Percentiles rank a stretch among this genome's conserved stretches.
Evolutionary conservation across 1,140 invertebrate species (phyloP).

Genomic region (Cyphomyrmex costatus): DNA sequence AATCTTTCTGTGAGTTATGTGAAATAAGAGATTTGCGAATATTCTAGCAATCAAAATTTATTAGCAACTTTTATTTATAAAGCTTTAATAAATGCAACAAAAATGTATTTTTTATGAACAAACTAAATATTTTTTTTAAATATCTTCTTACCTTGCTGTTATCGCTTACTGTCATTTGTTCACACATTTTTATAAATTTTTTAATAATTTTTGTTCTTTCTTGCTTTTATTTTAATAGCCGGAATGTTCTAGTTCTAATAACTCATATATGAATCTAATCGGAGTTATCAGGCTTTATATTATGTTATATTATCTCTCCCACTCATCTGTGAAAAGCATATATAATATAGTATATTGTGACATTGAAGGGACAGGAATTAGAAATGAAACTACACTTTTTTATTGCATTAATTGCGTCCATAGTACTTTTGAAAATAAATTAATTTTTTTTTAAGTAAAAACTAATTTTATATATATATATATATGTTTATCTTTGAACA

Average conservation of each 20-base stretch:
- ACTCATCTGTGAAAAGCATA: neutral
- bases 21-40: neutral
- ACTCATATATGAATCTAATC: neutral
- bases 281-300: neutral
- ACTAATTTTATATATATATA: neutral
- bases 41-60: neutral
- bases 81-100: neutral
- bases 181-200: neutral
- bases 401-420: neutral
- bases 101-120: neutral
- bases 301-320: neutral
- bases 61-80: neutral
- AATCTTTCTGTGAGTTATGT: neutral
- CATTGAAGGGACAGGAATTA: neutral
- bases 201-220: neutral
- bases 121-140: neutral
- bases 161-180: neutral
- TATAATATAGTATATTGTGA: too few relatives aligned
- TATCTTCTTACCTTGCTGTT: slow-evolving; percentile 3
- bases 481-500: neutral
- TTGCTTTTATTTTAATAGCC: neutral
- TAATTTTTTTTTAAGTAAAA: neutral
- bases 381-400: neutral
- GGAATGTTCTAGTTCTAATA: neutral
- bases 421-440: neutral